phyloP scores from a whole-genome alignment of 2,797 vertebrate species.

The Otolemur crassicaudatus region DNA sequence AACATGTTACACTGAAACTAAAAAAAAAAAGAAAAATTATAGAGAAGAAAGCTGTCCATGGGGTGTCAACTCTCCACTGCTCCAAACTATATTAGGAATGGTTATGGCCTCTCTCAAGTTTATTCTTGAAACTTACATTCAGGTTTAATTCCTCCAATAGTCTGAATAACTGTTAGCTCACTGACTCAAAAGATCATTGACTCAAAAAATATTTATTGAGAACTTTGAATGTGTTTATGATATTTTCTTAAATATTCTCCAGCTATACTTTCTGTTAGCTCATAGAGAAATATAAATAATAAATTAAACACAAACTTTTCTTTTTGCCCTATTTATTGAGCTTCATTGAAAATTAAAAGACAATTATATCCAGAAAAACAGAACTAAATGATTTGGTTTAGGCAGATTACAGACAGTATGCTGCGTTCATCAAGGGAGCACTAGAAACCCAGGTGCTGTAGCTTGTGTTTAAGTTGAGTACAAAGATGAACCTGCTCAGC shows the following conservation, averaged over 20 bases:
- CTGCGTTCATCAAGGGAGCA: not conserved
- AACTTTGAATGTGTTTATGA: not conserved
- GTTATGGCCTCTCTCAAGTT: not conserved
- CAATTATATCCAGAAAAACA: not conserved
- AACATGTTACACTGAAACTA: conserved; percentile 4
- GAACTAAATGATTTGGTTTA: not conserved
- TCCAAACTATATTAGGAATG: not conserved
- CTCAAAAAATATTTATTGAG: conserved; percentile 25
- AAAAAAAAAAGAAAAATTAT: not conserved
- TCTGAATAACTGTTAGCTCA: not conserved
- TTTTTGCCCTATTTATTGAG: conserved; percentile 21
- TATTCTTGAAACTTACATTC: not conserved
- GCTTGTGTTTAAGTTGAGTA: not conserved
- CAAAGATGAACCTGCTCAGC: not conserved
- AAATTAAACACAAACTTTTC: not conserved
- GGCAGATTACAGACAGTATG: not conserved
- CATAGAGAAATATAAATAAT: conserved; percentile 45
- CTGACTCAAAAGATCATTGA: not conserved
- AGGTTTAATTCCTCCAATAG: not conserved
- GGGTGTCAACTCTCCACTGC: not conserved
- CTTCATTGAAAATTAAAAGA: conserved; percentile 17
- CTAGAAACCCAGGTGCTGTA: not conserved
- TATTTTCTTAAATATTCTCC: not conserved
- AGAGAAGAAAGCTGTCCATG: not conserved
- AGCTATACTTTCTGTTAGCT: not conserved